Conservation (phyloP, 2,797 vertebrate species). For the Ctenochaetus hawaiiensis region DNA sequence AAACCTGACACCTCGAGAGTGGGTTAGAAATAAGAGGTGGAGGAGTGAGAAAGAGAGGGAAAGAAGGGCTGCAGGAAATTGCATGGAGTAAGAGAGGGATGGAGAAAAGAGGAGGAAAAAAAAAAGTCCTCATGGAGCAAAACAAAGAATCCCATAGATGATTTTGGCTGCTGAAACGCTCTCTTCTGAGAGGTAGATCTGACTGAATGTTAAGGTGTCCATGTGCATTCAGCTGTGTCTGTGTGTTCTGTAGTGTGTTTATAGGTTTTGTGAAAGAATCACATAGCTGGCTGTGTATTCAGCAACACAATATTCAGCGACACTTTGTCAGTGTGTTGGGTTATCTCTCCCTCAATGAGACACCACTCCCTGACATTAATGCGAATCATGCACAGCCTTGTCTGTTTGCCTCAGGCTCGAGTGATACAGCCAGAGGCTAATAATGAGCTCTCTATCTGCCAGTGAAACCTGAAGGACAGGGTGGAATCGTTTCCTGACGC, state of each 20-base stretch:
- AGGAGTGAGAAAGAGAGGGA: constrained; percentile 76
- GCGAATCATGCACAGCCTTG: constrained; percentile 79
- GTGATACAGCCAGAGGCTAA: constrained; percentile 63
- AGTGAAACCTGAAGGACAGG: constrained; percentile 76
- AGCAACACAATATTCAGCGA: constrained; percentile 53
- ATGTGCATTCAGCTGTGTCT: constrained; percentile 23
- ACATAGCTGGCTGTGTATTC: constrained; percentile 36
- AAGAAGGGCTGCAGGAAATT: constrained; percentile 70
- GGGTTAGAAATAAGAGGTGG: constrained; percentile 74
- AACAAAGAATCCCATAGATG: constrained; percentile 84
- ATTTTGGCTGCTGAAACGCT: constrained; percentile 64
- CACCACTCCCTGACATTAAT: constrained; percentile 75
- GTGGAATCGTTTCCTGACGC: constrained; percentile 62
- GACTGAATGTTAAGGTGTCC: constrained; percentile 28
- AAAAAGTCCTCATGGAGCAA: constrained; percentile 66
- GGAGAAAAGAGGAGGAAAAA: constrained; percentile 58
- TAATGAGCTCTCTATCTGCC: constrained; percentile 73
- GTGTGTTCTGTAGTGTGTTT: constrained; percentile 11
- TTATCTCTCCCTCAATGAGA: constrained; percentile 60
- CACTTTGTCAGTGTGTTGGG: constrained; percentile 36
- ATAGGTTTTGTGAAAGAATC: constrained; percentile 27
- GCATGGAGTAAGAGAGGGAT: constrained; percentile 61
- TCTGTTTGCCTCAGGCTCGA: constrained; percentile 59
- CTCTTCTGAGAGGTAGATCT: constrained; percentile 54
- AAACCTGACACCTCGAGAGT: constrained; percentile 86